Conservation (phyloP, 2,113 vertebrate genomes). For the Sinocyclocheilus maitianheensis region DNA sequence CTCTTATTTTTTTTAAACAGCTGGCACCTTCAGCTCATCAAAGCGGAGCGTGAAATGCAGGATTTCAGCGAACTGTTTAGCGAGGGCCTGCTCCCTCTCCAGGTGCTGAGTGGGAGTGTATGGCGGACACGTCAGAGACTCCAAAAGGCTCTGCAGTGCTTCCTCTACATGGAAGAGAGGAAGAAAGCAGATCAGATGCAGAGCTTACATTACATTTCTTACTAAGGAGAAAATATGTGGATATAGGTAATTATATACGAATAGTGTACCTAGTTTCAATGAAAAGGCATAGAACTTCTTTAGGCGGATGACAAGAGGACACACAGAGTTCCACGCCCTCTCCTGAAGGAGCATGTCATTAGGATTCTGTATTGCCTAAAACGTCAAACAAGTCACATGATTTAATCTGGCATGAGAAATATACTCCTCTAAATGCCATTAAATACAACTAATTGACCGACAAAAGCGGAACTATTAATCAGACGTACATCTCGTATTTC, state of each 20-base stretch:
- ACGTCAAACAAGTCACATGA: background rate
- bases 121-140: conserved; percentile 89
- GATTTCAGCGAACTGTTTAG: conserved; percentile 98
- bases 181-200: background rate
- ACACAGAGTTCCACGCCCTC: conserved; percentile 94
- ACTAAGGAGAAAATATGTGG: background rate
- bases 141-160: conserved; percentile 90
- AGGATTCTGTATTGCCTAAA: conserved; percentile 96
- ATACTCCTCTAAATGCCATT: background rate
- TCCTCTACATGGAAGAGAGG: conserved; percentile 76
- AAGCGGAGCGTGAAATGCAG: conserved; percentile 98
- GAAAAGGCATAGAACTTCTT: conserved; percentile 98
- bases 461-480: conserved; percentile 6
- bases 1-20: no score
- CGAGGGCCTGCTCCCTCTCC: conserved; percentile 94
- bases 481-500: conserved; percentile 94
- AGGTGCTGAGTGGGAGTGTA: conserved; percentile 95
- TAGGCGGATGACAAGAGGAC: conserved; percentile 92
- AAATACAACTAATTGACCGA: background rate
- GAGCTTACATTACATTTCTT: background rate
- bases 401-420: background rate
- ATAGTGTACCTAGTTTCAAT: conserved; percentile 83
- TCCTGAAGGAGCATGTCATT: conserved; percentile 91
- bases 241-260: background rate
- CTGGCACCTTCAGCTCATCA: conserved; percentile 93